phyloP scores from a whole-genome alignment of 2,888 invertebrate genomes.

The Eupsilia transversa region DNA sequence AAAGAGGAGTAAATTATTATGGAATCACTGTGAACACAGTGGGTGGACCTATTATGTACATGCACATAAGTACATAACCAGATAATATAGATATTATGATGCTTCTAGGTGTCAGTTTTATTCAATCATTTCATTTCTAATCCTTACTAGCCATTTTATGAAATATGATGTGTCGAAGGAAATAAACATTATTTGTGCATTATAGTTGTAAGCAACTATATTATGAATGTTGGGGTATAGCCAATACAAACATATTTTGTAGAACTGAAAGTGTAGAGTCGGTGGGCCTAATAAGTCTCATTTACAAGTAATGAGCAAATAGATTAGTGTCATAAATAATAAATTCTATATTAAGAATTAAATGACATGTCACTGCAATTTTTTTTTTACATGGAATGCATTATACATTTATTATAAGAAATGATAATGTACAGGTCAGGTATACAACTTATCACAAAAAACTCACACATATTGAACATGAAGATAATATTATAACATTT shows the following conservation, averaged over 20 bases:
- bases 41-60: conserved; percentile 33
- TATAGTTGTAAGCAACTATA: background rate
- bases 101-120: background rate
- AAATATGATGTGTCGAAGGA: background rate
- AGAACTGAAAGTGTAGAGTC: conserved; percentile 14
- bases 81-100: conserved; percentile 13
- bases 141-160: background rate
- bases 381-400: conserved; percentile 63
- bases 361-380: conserved; percentile 30
- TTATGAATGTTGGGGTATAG: background rate
- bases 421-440: conserved; percentile 31
- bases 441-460: conserved; percentile 40
- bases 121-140: background rate
- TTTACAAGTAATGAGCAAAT: conserved; percentile 50
- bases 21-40: conserved; percentile 16
- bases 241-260: conserved; percentile 17
- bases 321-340: conserved; percentile 35
- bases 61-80: conserved; percentile 64
- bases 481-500: conserved; percentile 13
- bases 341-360: conserved; percentile 19
- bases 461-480: conserved; percentile 11
- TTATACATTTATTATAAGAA: conserved; percentile 37
- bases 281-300: conserved; percentile 62
- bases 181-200: conserved; percentile 28
- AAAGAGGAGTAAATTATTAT: conserved; percentile 5